phyloP scores from a whole-genome alignment of 2,888 invertebrate species.

The Zygaena filipendulae region DNA sequence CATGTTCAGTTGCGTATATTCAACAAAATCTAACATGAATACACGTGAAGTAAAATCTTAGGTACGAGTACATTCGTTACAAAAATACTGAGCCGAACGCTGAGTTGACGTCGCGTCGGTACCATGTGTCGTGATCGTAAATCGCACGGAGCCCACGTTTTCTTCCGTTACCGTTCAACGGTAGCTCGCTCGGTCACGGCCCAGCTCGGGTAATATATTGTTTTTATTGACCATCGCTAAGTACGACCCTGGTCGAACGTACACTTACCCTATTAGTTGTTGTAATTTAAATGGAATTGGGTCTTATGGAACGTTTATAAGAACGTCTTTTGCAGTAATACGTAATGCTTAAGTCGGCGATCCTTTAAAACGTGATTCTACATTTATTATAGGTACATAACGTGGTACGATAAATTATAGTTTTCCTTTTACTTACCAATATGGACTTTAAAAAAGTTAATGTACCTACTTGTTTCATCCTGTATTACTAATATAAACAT shows the following conservation, averaged over 20 bases:
- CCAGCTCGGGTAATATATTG: slow-evolving; percentile 22
- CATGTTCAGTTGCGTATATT: no score
- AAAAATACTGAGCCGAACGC: no score
- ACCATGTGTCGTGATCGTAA: slow-evolving; percentile 21
- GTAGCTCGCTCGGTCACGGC: slow-evolving; percentile 15
- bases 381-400: no score
- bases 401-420: no score
- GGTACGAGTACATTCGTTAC: no score
- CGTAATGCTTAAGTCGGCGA: no score
- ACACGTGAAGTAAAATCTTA: no score
- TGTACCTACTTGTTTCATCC: no score
- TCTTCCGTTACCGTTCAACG: neutral
- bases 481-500: no score
- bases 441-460: no score
- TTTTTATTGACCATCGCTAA: slow-evolving; percentile 26
- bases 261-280: neutral
- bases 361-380: neutral
- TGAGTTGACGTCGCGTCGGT: slow-evolving; percentile 16
- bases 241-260: neutral
- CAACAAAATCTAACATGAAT: no score
- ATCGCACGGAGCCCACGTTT: slow-evolving; percentile 1
- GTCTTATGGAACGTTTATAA: neutral
- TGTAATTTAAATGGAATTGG: neutral
- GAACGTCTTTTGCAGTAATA: neutral
- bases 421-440: no score